phyloP scores from a whole-genome alignment of 1,140 invertebrate genomes.

The Hylyphantes graminicola region DNA sequence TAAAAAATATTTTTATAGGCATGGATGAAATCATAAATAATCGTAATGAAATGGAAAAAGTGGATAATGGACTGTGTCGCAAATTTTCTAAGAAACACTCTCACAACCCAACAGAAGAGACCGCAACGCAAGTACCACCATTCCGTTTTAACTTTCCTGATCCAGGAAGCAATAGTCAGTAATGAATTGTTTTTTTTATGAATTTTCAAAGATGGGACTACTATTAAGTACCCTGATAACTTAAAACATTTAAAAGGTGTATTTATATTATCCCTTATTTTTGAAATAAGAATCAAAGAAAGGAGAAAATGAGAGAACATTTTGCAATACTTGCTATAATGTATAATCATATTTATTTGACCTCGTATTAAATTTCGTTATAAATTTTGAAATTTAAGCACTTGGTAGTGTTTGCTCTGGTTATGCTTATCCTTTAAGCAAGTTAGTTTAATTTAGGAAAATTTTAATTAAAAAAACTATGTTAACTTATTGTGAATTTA shows the following conservation, averaged over 20 bases:
- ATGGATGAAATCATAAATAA: not conserved
- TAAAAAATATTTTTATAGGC: not conserved
- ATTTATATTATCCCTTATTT: not conserved
- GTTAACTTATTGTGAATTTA: too few species aligned
- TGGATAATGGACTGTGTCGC: not conserved
- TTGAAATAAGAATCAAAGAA: not conserved
- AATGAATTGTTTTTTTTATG: not conserved
- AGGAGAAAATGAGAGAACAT: not conserved
- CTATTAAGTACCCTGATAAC: not conserved
- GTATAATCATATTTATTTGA: too few species aligned
- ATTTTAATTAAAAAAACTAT: too few species aligned
- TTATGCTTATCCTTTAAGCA: too few species aligned
- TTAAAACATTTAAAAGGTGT: not conserved
- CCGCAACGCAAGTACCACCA: not conserved
- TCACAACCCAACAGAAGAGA: not conserved
- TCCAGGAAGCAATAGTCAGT: not conserved
- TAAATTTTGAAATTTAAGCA: too few species aligned
- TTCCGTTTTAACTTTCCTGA: slow-evolving; percentile 16
- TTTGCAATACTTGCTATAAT: too few species aligned
- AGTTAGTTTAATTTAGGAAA: too few species aligned
- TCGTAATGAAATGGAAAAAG: not conserved
- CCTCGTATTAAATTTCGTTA: too few species aligned
- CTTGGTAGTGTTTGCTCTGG: too few species aligned
- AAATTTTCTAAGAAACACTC: not conserved
- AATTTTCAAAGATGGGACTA: not conserved